Evolutionary conservation across 23 tunicate species (phyloP), one percentile per base, ranked within the genome.

Genomic region (Ciona savignyi): DNA sequence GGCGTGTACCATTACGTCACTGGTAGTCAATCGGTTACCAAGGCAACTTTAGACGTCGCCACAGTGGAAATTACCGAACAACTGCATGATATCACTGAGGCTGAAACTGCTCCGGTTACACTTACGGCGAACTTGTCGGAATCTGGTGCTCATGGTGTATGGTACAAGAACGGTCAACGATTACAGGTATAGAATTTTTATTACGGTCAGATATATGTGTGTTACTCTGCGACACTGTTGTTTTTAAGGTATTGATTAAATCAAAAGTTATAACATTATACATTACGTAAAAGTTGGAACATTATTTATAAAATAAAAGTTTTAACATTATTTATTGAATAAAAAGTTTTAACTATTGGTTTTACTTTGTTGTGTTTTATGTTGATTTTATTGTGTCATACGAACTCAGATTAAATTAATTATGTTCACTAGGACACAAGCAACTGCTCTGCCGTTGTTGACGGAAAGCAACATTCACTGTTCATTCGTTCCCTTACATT

Each of bases 1-100:
- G 98, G 98, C 6, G 27, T 32, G 32, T 93, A 93, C 56, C 30
- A 78, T 51, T 90, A 79, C 75, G 82, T 79, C 27, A 79, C 97
- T 30, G 97, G 97, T 2, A 88, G 84, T 73, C 63, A 85, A 22
- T 70, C 87, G 1, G 42, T 27, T 32, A 86, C 85, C 21, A 79
- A 81, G 64, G 88, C 88, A 4, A 63, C 30, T 62, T 71, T 93
- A 30, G 34, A 48, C 6, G 93, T 93, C 35, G 62, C 33, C 3
- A 65, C 74, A 11, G 74, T 94, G 28, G 34, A 71, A 6, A 70
- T 94, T 4, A 29, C 69, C 15, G 74, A 69, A 33, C 71, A 76
- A 2, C 75, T 94, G 0, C 79, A 71, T 19, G 85, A 94, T 73
- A 81, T 86, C 30, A 76, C 30, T 4, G 95, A 63, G 32, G 78